Evolutionary conservation across 2,113 vertebrate species (phyloP).

Genomic region (Aspiorhynchus laticeps): DNA sequence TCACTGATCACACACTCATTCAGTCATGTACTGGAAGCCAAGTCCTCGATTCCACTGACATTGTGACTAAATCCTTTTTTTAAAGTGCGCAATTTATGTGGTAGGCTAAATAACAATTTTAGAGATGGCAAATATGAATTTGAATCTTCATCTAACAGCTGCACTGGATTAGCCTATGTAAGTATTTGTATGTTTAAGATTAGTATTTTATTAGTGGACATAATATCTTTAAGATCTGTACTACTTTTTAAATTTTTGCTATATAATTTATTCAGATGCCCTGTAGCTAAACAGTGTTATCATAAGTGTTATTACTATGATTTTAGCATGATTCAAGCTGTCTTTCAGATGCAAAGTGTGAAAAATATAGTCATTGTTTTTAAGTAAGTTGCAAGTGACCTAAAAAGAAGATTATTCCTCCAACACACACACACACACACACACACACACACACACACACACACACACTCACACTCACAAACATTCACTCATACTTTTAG

Average conservation of each 20-base stretch:
- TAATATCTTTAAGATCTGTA: not conserved
- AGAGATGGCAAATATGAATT: not conserved
- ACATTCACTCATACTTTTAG: constrained; percentile 20
- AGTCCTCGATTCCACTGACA: not conserved
- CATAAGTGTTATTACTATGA: not conserved
- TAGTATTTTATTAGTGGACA: not conserved
- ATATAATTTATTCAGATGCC: not conserved
- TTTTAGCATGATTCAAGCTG: not conserved
- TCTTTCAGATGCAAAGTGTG: not conserved
- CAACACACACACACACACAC: not conserved
- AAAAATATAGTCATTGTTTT: not conserved
- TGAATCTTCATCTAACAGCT: not conserved
- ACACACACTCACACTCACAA: not conserved
- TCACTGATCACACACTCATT: constrained; percentile 7
- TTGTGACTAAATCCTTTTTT: not conserved
- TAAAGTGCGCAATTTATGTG: not conserved
- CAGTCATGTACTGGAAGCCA: not conserved
- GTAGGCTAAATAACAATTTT: not conserved
- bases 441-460: not conserved
- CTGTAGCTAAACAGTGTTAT: not conserved
- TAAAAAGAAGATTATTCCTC: not conserved
- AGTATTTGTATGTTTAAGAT: not conserved
- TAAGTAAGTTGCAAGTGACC: not conserved
- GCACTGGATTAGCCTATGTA: not conserved
- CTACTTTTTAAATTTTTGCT: not conserved